Evolutionary conservation across 2,113 vertebrate species (phyloP).

Genomic region (Coturnix japonica): DNA sequence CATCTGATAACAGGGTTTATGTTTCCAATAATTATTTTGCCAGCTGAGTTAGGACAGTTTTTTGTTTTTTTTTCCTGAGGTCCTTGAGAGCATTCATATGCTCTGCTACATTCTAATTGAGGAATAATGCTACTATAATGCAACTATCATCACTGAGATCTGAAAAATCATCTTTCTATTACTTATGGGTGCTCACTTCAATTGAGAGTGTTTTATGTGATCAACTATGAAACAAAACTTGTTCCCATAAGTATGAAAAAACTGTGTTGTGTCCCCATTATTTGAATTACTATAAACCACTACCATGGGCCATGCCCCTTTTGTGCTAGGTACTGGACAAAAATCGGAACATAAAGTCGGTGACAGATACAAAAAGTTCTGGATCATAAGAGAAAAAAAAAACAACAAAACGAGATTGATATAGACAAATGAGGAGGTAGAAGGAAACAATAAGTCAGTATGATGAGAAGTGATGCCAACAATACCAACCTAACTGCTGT

Average conservation of each 20-base stretch:
- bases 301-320: neutral
- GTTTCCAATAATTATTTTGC: neutral
- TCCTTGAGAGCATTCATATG: rapidly evolving
- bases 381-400: neutral
- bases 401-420: neutral
- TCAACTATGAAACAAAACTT: conserved; percentile 27
- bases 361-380: neutral
- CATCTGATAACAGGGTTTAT: neutral
- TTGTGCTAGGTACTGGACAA: neutral
- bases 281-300: neutral
- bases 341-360: neutral
- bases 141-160: neutral
- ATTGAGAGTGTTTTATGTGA: neutral
- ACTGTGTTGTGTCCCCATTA: neutral
- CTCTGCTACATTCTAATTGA: neutral
- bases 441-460: neutral
- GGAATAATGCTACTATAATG: neutral
- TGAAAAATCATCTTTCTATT: neutral
- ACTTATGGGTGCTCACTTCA: neutral
- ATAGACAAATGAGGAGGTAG: neutral
- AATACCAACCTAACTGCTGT: neutral
- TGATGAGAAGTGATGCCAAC: neutral
- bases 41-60: neutral
- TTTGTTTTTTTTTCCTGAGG: neutral
- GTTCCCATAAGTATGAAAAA: neutral